A percentile compares a stretch with the other conserved stretches of the same genome.
These are phyloP conservation scores for Lithobates pipiens DNA, from an alignment of 2,797 vertebrate genomes.

Conservation along the genomic window DNA sequence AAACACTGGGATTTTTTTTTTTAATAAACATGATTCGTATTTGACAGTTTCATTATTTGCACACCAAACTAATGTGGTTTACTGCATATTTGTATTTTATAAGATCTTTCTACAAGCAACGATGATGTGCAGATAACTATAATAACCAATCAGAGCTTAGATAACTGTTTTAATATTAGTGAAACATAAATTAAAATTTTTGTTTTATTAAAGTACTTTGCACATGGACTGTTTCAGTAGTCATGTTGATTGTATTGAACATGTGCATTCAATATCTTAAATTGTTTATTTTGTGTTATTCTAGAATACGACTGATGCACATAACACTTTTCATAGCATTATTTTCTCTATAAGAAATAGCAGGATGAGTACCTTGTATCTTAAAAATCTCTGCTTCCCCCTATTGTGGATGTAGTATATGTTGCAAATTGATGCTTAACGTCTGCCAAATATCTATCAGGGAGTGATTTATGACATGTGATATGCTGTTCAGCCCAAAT, in stretches of 20 bases:
- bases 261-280: too few species aligned
- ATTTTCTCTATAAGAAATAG: not conserved
- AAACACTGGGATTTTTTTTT: not conserved
- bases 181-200: too few species aligned
- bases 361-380: slow-evolving; percentile 72
- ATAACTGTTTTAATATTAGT: too few species aligned
- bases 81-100: not conserved
- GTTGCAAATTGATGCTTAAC: slow-evolving; percentile 80
- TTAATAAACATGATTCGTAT: slow-evolving; percentile 1
- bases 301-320: too few species aligned
- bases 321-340: too few species aligned
- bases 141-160: too few species aligned
- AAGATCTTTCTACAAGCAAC: not conserved
- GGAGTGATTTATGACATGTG: slow-evolving; percentile 93
- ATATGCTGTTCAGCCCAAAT: slow-evolving; percentile 89
- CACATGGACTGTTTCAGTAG: too few species aligned
- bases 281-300: too few species aligned
- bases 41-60: not conserved
- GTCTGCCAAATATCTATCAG: slow-evolving; percentile 93
- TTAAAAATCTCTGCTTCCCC: slow-evolving; percentile 85
- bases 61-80: not conserved
- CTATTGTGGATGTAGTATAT: slow-evolving; percentile 82
- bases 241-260: too few species aligned
- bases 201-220: too few species aligned
- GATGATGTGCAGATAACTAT: too few species aligned